Conservation (phyloP, 1,140 invertebrate genomes). For the Acromyrmex charruanus region DNA sequence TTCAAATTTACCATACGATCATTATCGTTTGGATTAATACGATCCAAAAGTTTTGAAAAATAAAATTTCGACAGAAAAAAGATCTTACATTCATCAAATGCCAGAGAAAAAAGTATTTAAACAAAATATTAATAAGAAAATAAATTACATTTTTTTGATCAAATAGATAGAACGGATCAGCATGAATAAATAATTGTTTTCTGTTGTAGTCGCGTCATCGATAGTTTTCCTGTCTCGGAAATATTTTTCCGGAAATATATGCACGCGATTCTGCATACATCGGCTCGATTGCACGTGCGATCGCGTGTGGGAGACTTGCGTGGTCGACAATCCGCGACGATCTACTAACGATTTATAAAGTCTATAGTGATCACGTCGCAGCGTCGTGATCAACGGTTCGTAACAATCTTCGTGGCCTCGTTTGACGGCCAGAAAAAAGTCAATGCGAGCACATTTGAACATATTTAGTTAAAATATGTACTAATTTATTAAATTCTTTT, state of each 20-base stretch:
- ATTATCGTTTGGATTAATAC: no score
- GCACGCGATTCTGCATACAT: conserved; percentile 11
- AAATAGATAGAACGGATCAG: no score
- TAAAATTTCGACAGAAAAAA: no score
- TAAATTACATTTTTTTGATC: no score
- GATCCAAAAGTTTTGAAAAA: no score
- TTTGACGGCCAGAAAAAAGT: conserved; percentile 38
- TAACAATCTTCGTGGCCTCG: conserved; percentile 12
- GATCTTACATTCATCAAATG: no score
- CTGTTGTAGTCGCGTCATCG: not conserved
- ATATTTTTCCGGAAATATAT: conserved; percentile 1
- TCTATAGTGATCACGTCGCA: conserved; percentile 36
- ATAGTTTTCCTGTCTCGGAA: not conserved
- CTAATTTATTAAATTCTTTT: not conserved
- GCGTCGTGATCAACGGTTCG: conserved; percentile 22
- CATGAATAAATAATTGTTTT: not conserved
- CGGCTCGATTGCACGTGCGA: conserved; percentile 26
- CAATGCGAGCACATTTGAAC: not conserved
- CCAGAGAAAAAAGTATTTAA: no score
- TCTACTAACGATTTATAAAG: conserved; percentile 22
- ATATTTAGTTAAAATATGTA: not conserved
- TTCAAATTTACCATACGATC: no score
- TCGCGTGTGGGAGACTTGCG: conserved; percentile 64
- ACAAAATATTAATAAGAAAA: no score
- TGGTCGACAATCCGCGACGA: conserved; percentile 58